Conservation (phyloP, 23 tunicate species). For the Aplidium turbinatum region DNA sequence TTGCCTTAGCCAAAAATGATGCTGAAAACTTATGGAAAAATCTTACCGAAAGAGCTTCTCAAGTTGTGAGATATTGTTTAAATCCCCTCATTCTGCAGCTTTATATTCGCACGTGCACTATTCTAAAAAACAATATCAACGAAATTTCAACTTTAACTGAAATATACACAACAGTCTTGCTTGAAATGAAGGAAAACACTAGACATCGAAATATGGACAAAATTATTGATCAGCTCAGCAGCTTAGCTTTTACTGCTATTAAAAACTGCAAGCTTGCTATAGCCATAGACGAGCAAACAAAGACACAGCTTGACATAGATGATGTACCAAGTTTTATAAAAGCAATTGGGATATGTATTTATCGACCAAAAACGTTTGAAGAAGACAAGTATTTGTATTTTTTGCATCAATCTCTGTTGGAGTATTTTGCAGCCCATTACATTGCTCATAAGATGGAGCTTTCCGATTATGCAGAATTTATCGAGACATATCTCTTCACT, state of each 20-base stretch:
- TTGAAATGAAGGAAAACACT: not conserved
- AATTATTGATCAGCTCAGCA: constrained; percentile 5
- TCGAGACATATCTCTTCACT: constrained; percentile 7
- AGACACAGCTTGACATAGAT: not conserved
- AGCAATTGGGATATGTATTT: not conserved
- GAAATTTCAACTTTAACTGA: constrained; percentile 3
- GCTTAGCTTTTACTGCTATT: constrained; percentile 18
- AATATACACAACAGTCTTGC: constrained; percentile 12
- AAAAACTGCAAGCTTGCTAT: not conserved
- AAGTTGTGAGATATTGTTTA: constrained; percentile 7
- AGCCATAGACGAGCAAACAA: not conserved
- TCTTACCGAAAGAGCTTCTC: constrained; percentile 1
- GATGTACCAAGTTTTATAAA: constrained; percentile 11
- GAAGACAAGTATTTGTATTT: constrained; percentile 1
- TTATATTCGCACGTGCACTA: constrained; percentile 1
- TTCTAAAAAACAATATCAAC: not conserved
- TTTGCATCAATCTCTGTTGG: constrained; percentile 32
- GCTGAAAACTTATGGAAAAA: constrained; percentile 14
- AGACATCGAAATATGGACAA: not conserved
- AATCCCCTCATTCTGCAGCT: constrained; percentile 32
- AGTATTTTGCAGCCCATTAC: constrained; percentile 39
- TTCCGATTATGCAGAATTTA: not conserved
- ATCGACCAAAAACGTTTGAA: not conserved
- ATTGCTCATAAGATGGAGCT: constrained; percentile 12
- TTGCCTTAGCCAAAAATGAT: constrained; percentile 8